A percentile compares a stretch with the other conserved stretches of the same genome.
Conservation (phyloP, 1,140 invertebrate genomes). For the Proctacanthus coquilletti region DNA sequence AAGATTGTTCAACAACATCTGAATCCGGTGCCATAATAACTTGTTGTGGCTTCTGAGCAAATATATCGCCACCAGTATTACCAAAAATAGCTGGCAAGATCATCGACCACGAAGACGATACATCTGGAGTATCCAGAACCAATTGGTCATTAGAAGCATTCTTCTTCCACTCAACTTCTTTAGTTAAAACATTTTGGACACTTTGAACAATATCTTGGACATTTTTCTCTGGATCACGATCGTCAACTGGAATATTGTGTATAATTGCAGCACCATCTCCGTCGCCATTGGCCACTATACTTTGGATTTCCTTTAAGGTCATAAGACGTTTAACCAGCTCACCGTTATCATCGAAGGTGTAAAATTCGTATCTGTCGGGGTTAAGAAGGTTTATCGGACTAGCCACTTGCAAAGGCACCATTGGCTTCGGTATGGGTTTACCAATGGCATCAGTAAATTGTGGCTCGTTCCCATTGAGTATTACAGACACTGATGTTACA, state of each 20-base stretch:
- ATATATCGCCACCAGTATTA: conserved; percentile 44
- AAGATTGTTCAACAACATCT: conserved; percentile 33
- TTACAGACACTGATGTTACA: conserved; percentile 42
- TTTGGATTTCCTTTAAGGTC: conserved; percentile 68
- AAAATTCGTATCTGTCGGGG: conserved; percentile 69
- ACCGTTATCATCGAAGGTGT: conserved; percentile 65
- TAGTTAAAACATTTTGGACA: conserved; percentile 65
- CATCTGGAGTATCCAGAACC: conserved; percentile 47
- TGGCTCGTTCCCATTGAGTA: conserved; percentile 39
- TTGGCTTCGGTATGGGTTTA: conserved; percentile 39
- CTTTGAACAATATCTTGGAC: conserved; percentile 63
- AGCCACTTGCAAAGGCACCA: conserved; percentile 38
- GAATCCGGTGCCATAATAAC: conserved; percentile 38
- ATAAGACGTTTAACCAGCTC: conserved; percentile 65
- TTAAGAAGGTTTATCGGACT: conserved; percentile 58
- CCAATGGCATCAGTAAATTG: conserved; percentile 45
- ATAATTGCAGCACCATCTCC: conserved; percentile 39
- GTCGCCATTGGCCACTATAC: conserved; percentile 62
- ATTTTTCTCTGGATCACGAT: conserved; percentile 40
- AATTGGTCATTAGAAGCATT: conserved; percentile 36
- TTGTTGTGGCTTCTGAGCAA: conserved; percentile 34
- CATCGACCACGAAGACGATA: conserved; percentile 60
- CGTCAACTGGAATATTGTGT: conserved; percentile 32
- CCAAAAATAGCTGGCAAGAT: conserved; percentile 63
- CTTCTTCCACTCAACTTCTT: conserved; percentile 51